Base-by-base conservation (phyloP, 2,888 invertebrate genomes). In the Xanthostigma xanthostigma region DNA sequence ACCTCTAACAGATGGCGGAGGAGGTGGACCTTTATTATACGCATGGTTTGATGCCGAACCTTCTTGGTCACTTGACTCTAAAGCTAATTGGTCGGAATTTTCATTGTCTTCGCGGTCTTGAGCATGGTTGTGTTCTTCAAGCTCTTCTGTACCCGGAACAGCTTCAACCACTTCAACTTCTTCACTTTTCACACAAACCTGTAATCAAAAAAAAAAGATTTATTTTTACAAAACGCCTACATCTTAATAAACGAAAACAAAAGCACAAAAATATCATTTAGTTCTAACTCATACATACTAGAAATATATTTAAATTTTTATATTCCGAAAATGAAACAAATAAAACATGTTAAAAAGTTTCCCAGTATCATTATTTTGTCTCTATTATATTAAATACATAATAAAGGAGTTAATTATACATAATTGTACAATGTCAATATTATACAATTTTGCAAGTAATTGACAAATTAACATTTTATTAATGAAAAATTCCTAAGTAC, bases 11-110 rank as follows among this genome's bases (percentile, higher is more conserved):
- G 27, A 27, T 27, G 27, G 27, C 6, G 61, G 73, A 44, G 73
- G 68, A 51, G 73, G 70, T 55, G 64, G 63, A 46, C 61, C 65
- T 41, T 62, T 63, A 76, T 51, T 63, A 74, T 55, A 64, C 74
- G 55, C 66, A 72, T 64, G 72, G 69, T 59, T 68, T 69, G 60
- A 68, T 74, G 61, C 67, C 52, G 63, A 47, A 53, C 63, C 58
- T 56, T 79, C 78, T 55, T 83, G 75, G 53, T 82, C 83, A 12
- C 74, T 69, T 9, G 83, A 77, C 61, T 85, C 85, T 62, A 84
- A 71, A 2, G 85, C 82, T 51, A 85, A 69, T 62, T 85, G 84
- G 60, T 86, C 86, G 2, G 74, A 66, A 53, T 68, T 60, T 17
- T 73, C 72, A 53, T 71, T 76, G 51, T 79, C 73, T 56, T 79